These are phyloP conservation scores for Polydrusus pterygomalis DNA, from an alignment of 2,888 invertebrate species.

Conservation along the genomic window DNA sequence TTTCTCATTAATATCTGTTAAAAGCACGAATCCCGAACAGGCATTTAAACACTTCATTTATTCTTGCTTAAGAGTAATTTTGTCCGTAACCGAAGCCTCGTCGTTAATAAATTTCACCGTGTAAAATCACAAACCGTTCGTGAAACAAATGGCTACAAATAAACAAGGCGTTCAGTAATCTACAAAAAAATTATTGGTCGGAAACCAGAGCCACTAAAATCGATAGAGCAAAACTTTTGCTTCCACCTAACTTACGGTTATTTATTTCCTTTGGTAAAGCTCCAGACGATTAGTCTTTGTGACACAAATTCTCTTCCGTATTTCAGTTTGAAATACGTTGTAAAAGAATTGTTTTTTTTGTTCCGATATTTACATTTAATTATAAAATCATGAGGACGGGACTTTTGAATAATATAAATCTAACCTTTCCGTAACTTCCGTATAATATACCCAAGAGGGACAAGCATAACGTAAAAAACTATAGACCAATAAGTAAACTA, in stretches of 20 bases:
- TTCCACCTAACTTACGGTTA: constrained; percentile 51
- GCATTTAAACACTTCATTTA: constrained; percentile 45
- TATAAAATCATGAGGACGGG: background rate
- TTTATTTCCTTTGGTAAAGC: constrained; percentile 53
- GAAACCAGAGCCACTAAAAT: constrained; percentile 49
- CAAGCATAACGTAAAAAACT: no score
- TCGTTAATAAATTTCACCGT: constrained; percentile 47
- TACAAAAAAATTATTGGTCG: constrained; percentile 54
- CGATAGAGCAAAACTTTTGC: constrained; percentile 50
- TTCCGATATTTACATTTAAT: constrained; percentile 18
- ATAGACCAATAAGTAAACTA: no score
- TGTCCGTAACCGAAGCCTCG: constrained; percentile 45
- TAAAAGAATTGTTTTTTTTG: constrained; percentile 25
- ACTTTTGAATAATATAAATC: constrained; percentile 27
- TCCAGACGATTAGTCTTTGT: constrained; percentile 54
- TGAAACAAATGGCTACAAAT: constrained; percentile 53
- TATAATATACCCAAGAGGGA: no score
- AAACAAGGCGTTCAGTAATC: constrained; percentile 54
- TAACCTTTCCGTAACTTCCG: no score
- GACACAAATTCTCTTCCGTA: constrained; percentile 53
- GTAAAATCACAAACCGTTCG: constrained; percentile 52
- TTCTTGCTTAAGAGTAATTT: constrained; percentile 46
- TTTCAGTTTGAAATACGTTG: constrained; percentile 48
- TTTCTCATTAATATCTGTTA: constrained; percentile 29
- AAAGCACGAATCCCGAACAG: constrained; percentile 21